Base-by-base conservation (phyloP, 2,797 vertebrate species). In the Pangasius djambal region DNA sequence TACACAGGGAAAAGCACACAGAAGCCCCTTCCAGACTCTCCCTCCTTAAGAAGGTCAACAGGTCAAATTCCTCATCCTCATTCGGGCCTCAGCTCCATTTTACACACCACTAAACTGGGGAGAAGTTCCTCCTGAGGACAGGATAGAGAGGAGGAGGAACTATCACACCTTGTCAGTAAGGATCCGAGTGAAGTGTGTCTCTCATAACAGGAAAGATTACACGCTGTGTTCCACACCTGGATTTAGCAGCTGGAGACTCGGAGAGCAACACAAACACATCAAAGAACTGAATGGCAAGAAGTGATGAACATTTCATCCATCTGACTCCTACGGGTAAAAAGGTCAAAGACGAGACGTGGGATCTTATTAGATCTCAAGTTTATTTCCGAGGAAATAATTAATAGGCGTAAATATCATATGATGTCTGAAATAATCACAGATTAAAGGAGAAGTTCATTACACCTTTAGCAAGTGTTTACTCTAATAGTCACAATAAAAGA, bases 1-100 rank as follows among this genome's bases (percentile, higher is more conserved):
- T 88, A 85, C 77, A 83, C n/a, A 78, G 70, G 28, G 44, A 86
- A 88, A 59, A 74, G 70, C 74, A 81, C 77, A 83, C 82, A 87
- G 67, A 85, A 79, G 75, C 83, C 34, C 59, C 48, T 37, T 75
- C 89, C 61, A 69, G 44, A 78, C 86, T 90, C 86, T 85, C 88
- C 79, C 81, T 87, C 77, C 86, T 88, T 52, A 87, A 85, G 55
- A 70, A 85, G 92, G 90, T 91, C 91, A 90, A 67, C 59, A 88
- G 89, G 90, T 92, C 89, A 92, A 86, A 92, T 92, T 91, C 92
- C 91, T 91, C 48, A 89, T 92, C 89, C 87, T 90, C 77, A 89
- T 87, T 90, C 55, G 59, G 79, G 89, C 86, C 88, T 89, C 87
- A 88, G 79, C 86, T 91, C 88, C 90, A 85, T 89, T 90, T 89